These are phyloP conservation scores for Marronus borbonicus DNA, from an alignment of 2,888 invertebrate species.

Conservation along the genomic window DNA sequence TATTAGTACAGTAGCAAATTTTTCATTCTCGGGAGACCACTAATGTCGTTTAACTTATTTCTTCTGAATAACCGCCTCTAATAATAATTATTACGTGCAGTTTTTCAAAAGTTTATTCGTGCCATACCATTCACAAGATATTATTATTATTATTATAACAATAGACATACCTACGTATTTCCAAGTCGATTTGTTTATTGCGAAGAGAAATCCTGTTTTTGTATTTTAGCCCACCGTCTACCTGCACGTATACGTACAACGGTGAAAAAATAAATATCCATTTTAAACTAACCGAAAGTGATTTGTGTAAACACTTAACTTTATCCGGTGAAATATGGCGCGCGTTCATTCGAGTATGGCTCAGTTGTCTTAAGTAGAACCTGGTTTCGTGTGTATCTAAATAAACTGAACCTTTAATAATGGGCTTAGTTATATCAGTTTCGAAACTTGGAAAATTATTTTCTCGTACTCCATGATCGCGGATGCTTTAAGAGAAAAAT, in stretches of 20 bases:
- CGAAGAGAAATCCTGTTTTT: constrained; percentile 35
- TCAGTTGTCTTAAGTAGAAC: constrained; percentile 39
- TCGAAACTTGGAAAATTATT: too few species aligned
- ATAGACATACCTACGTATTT: constrained; percentile 9
- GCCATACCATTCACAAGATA: neutral
- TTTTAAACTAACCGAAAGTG: constrained; percentile 41
- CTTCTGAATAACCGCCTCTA: too few species aligned
- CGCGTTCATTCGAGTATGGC: constrained; percentile 26
- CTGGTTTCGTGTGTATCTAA: constrained; percentile 7
- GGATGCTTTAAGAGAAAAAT: too few species aligned
- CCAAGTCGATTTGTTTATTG: constrained; percentile 19
- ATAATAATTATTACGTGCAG: too few species aligned
- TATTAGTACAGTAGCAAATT: too few species aligned
- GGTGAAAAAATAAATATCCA: constrained; percentile 44
- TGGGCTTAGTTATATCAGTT: too few species aligned
- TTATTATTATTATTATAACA: constrained; percentile 8
- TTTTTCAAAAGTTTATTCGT: neutral
- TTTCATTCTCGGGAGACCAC: too few species aligned
- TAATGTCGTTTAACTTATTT: too few species aligned
- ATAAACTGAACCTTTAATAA: neutral
- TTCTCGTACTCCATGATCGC: too few species aligned
- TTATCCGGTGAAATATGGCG: constrained; percentile 41
- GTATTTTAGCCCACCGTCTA: constrained; percentile 15
- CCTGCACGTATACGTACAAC: constrained; percentile 9
- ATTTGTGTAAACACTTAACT: constrained; percentile 41